phyloP scores from a whole-genome alignment of 1,140 invertebrate genomes.

The Saccostrea cuccullata region DNA sequence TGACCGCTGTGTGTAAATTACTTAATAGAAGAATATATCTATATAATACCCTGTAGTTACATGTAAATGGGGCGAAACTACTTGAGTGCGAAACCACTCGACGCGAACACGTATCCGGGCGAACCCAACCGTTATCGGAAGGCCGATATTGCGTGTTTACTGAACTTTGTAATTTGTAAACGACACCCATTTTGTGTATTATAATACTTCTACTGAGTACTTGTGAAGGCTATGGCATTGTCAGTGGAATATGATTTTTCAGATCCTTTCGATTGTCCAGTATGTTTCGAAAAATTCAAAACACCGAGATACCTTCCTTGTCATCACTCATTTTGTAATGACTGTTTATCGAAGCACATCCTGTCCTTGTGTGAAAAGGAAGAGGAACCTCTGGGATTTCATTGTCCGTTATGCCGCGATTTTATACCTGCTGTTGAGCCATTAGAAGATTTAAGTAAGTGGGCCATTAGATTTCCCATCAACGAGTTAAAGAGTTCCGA shows the following conservation, averaged over 20 bases:
- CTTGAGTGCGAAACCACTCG: no score
- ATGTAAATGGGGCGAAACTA: no score
- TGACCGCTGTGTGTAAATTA: no score
- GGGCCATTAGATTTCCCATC: not conserved
- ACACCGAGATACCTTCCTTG: not conserved
- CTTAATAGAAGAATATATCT: no score
- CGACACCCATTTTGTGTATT: no score
- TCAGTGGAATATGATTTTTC: not conserved
- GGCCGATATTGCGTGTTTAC: no score
- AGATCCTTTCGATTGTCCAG: not conserved
- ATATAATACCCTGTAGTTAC: no score
- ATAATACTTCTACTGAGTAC: no score
- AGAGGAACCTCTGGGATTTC: not conserved
- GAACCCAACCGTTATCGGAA: no score
- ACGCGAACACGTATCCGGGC: no score
- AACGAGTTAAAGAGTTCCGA: not conserved
- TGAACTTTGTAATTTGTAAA: no score
- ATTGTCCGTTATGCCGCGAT: not conserved
- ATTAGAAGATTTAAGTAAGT: not conserved
- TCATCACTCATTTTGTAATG: not conserved
- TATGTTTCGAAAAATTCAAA: not conserved
- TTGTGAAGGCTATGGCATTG: not conserved
- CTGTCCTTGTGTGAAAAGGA: not conserved
- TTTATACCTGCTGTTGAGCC: not conserved
- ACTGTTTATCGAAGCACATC: not conserved